Base-by-base conservation (phyloP, 2,113 vertebrate genomes). In the Eulemur macaco region DNA sequence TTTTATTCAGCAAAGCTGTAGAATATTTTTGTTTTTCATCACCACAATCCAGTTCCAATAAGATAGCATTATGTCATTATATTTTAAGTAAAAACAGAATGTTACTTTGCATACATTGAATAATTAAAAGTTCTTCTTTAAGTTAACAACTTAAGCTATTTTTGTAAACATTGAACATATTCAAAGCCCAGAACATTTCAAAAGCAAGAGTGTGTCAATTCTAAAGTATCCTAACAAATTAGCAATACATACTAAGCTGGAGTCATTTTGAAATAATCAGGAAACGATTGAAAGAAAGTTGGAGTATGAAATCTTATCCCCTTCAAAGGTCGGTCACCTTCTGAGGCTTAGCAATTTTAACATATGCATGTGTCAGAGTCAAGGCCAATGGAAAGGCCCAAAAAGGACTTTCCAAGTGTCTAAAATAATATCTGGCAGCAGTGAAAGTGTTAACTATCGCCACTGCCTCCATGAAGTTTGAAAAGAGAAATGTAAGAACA, bases 71-170 rank as follows among this genome's bases (percentile, higher is more conserved):
- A 82, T 96, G 54, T 74, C 52, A 66, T 92, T 60, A 50, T 83
- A 66, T 87, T 97, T 13, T 45, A 94, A 89, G 45, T 88, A 82
- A 95, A 93, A 96, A 25, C 60, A 97, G 85, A 97, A 94, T 73
- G 34, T 71, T 88, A 12, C 56, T 68, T 94, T 91, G 42, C 13
- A 87, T 83, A 87, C 20, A 93, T 77, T 94, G 89, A 94, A 90
- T 94, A 96, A 97, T 85, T 92, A 64, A 54, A 95, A 90, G 42
- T 91, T 94, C 92, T 95, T 29, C 88, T 92, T 95, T 66, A 77
- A 96, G 86, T 80, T 20, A 84, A n/a, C 37, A 64, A 47, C 21
- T 88, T 54, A 39, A 89, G 7, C 12, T 77, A 27, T 86, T 93
- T 96, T 91, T 91, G 45, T 86, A 89, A 95, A 80, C 37, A 66